Evolutionary conservation across 2,113 vertebrate genomes (phyloP), one percentile per base, ranked within the genome.

Genomic region (Microcebus tavaratra): DNA sequence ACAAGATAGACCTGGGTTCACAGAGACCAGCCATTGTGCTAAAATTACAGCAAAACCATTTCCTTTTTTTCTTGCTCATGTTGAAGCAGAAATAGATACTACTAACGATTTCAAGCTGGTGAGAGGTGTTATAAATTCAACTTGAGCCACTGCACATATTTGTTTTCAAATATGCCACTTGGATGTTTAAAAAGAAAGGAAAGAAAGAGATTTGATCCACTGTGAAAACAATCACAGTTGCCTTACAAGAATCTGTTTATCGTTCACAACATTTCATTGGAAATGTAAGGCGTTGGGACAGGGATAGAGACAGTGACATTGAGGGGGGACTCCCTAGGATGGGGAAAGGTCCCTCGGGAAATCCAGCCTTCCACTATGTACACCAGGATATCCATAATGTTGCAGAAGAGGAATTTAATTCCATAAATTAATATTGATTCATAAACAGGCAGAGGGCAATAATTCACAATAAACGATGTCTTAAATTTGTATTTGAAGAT

Each of bases 281-380:
- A 88, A 72, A 65, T 2, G 3, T 20, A 36, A 13, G 17, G 4
- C 8, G 25, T 84, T 27, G 1, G 53, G 53, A 55, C 5, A 55
- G n/a, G 36, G 55, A 53, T 0, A 14, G n/a, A 73, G 76, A 13
- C 7, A 17, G 13, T 14, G 39, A 10, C 4, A 1, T 6, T 10
- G n/a, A 13, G 2, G 9, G 68, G 36, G 11, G 55, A 2, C 8
- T 17, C 3, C 13, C 31, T 15, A 0, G 20, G 65, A 45, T 25
- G 34, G 2, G 10, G 42, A 59, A 75, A 42, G 53, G 42, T 3
- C 1, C 13, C 15, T 15, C 31, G 23, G 34, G 1, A 34, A 45
- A 23, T 3, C 4, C 11, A 42, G n/a, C 25, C n/a, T 90, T 50
- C 73, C 0, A 31, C 21, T 31, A 0, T 1, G 17, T 1, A 4